Evolutionary conservation across 2,888 invertebrate genomes (phyloP), one percentile per base, ranked within the genome.

Genomic region (Torymus tubicola): DNA sequence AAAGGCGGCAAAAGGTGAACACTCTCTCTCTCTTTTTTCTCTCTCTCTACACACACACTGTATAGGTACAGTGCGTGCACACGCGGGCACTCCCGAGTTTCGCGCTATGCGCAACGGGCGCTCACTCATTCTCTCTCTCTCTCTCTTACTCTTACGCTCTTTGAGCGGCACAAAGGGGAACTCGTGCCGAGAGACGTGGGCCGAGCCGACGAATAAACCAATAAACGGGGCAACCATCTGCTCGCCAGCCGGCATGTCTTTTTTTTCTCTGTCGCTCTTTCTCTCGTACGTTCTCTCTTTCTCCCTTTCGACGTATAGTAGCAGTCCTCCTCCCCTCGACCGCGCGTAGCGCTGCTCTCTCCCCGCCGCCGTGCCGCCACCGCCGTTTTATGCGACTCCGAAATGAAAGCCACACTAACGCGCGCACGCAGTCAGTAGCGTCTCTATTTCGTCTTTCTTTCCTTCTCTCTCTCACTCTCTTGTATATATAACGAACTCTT

Each of bases 151-250:
- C 79, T 65, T 18, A 64, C 71, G 57, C 65, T 65, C 53, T 70
- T 42, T 64, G 52, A 50, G 52, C 52, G 31, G 80, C 81, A 85
- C 86, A 87, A 85, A 86, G 85, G 86, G 82, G 82, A 82, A 77
- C 83, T 76, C 64, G 61, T 76, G 78, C 76, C 81, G 82, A 85
- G 85, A 86, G 85, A 86, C 85, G 85, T 86, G 85, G 87, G 87
- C 84, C 87, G 87, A 86, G 84, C 85, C 85, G 85, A 87, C 89
- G 89, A 90, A 89, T 90, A 89, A 89, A 90, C 90, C 90, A 91
- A 90, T 90, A 90, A 90, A 90, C 90, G 90, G 86, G 85, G 88
- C 89, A 82, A 89, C 89, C 90, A 91, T 91, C 90, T 91, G 90
- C 90, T 89, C 86, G 87, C 88, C 90, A 89, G 89, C 89, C 90